These are phyloP conservation scores for Zaprionus tsacasi DNA, from an alignment of 1,140 invertebrate species.

Conservation along the genomic window DNA sequence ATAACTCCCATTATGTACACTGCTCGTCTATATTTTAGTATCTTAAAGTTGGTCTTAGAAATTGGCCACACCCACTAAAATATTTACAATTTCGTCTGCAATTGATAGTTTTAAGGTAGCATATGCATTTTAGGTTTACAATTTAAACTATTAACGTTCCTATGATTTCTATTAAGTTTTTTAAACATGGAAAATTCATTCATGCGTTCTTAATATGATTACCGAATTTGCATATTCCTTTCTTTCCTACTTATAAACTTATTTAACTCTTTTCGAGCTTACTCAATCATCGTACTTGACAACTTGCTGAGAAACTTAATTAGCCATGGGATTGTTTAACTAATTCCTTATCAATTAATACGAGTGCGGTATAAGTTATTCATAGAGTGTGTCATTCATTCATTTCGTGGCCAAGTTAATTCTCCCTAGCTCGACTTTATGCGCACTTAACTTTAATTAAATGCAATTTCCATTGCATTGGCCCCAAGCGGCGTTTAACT, in stretches of 20 bases:
- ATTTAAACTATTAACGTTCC: too few relatives aligned
- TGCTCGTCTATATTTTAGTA: too few relatives aligned
- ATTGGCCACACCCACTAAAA: too few relatives aligned
- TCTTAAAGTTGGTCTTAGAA: too few relatives aligned
- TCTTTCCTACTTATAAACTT: not conserved
- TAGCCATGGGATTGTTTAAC: constrained; percentile 8
- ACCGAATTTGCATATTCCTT: not conserved
- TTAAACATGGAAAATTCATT: too few relatives aligned
- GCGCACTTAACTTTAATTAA: constrained; percentile 34
- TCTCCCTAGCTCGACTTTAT: not conserved
- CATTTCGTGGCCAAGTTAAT: constrained; percentile 1
- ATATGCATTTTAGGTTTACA: too few relatives aligned
- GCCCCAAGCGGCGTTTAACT: constrained; percentile 30
- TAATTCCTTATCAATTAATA: constrained; percentile 5
- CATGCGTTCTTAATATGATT: not conserved
- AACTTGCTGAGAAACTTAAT: constrained; percentile 1
- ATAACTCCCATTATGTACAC: too few relatives aligned
- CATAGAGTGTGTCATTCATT: constrained; percentile 1
- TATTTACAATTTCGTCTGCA: too few relatives aligned
- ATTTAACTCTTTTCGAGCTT: not conserved
- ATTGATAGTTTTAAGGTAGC: too few relatives aligned
- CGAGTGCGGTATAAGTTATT: constrained; percentile 2
- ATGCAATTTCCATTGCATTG: constrained; percentile 29
- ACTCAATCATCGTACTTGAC: not conserved
- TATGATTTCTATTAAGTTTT: too few relatives aligned